Evolutionary conservation across 2,888 invertebrate genomes (phyloP).

Genomic region (Crossocerus cetratus): DNA sequence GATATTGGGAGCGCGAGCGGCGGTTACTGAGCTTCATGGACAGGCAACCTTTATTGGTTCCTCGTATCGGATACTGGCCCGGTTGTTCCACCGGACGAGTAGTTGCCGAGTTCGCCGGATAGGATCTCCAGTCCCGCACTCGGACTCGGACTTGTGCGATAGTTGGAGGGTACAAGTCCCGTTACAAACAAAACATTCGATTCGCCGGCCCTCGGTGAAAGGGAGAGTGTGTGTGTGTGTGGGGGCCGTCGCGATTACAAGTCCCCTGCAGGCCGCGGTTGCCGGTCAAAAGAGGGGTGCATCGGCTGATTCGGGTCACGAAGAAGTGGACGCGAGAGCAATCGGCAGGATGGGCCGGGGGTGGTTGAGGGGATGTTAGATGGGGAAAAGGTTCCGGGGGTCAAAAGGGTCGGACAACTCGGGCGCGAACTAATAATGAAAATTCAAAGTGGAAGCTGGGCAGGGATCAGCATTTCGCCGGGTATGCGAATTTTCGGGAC

Average conservation of each 20-base stretch:
- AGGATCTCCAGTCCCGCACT: not conserved
- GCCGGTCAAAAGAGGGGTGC: too few species aligned
- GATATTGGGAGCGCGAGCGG: conserved; percentile 38
- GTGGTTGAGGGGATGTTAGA: too few species aligned
- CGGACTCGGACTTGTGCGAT: too few species aligned
- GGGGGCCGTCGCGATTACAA: too few species aligned
- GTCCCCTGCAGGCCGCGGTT: too few species aligned
- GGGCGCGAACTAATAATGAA: conserved; percentile 5
- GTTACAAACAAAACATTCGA: too few species aligned
- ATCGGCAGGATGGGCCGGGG: too few species aligned
- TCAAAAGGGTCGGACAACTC: not conserved
- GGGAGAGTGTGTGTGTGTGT: too few species aligned
- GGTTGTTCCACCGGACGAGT: conserved; percentile 2
- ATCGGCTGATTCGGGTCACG: too few species aligned
- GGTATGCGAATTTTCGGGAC: not conserved
- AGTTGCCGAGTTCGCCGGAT: not conserved
- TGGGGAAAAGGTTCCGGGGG: not conserved
- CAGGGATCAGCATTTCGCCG: not conserved
- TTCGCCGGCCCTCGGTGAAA: too few species aligned
- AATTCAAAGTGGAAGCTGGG: not conserved
- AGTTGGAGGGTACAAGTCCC: too few species aligned
- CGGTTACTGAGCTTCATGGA: conserved; percentile 42
- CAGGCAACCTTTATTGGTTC: conserved; percentile 39
- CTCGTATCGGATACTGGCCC: conserved; percentile 19
- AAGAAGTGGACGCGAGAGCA: too few species aligned